Percentiles rank a stretch among this genome's conserved stretches.
Evolutionary conservation across 2,888 invertebrate species (phyloP).

Genomic region (Tillus elongatus): DNA sequence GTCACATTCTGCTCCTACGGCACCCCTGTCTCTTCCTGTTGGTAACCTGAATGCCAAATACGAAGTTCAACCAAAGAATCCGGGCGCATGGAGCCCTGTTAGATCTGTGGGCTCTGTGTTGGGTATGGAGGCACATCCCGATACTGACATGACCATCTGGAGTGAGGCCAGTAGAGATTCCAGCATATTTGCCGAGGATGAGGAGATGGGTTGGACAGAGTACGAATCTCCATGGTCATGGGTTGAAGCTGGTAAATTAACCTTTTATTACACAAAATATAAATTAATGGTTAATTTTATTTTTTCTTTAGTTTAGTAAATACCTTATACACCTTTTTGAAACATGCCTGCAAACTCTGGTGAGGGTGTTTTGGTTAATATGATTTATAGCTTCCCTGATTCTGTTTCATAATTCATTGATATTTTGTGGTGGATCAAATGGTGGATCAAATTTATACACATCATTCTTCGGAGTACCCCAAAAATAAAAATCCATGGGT

Average conservation of each 20-base stretch:
- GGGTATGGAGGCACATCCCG: conserved; percentile 78
- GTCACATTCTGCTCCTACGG: conserved; percentile 62
- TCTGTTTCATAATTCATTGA: too few relatives aligned
- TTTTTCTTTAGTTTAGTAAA: too few relatives aligned
- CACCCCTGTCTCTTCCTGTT: conserved; percentile 55
- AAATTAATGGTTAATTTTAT: neutral
- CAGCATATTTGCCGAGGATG: conserved; percentile 73
- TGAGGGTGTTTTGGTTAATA: too few relatives aligned
- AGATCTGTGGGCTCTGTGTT: conserved; percentile 76
- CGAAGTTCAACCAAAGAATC: conserved; percentile 67
- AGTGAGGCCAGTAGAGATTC: conserved; percentile 60
- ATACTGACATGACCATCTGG: conserved; percentile 73
- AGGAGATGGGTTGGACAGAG: conserved; percentile 69
- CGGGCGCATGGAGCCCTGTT: conserved; percentile 82
- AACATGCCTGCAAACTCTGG: neutral
- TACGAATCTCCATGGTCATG: conserved; percentile 75
- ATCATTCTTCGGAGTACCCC: too few relatives aligned
- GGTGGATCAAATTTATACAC: too few relatives aligned
- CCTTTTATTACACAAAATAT: neutral
- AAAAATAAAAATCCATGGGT: too few relatives aligned
- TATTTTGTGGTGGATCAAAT: too few relatives aligned
- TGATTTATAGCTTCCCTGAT: too few relatives aligned
- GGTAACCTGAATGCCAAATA: conserved; percentile 52
- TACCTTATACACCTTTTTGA: too few relatives aligned
- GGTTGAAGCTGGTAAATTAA: conserved; percentile 50